phyloP scores from a whole-genome alignment of 2,113 vertebrate species.

The Odobenus rosmarus region DNA sequence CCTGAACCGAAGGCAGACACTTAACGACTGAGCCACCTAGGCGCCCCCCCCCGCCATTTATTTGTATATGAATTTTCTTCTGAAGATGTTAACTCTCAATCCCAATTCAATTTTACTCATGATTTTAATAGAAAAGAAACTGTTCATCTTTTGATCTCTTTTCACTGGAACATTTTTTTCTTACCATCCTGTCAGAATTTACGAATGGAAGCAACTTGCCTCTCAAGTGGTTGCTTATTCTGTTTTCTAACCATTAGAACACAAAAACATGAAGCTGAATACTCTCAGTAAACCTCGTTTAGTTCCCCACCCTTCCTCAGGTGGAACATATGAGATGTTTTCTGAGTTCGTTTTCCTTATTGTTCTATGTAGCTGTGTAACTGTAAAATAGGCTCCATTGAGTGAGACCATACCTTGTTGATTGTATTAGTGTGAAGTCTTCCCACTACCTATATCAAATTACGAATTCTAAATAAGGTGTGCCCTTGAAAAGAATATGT shows the following conservation, averaged over 20 bases:
- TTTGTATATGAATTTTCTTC: constrained; percentile 31
- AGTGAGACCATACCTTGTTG: not conserved
- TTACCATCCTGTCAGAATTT: not conserved
- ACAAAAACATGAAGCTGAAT: constrained; percentile 9
- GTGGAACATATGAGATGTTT: not conserved
- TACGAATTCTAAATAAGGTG: constrained; percentile 1
- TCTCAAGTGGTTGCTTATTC: constrained; percentile 26
- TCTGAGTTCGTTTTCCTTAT: constrained; percentile 1
- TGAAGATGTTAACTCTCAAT: constrained; percentile 14
- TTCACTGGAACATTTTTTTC: not conserved
- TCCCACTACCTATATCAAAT: not conserved
- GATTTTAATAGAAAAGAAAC: constrained; percentile 1
- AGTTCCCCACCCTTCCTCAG: not conserved
- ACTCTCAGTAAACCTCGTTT: not conserved
- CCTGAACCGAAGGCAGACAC: not conserved
- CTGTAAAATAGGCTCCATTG: not conserved
- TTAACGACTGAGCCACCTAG: not conserved
- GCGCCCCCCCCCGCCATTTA: not conserved
- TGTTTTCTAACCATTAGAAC: not conserved
- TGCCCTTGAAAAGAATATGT: not conserved
- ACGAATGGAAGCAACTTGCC: not conserved
- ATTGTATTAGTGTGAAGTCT: not conserved
- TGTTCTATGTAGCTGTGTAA: not conserved
- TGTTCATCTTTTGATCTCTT: constrained; percentile 22
- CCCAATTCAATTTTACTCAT: not conserved